A percentile compares a stretch with the other conserved stretches of the same genome.
These are phyloP conservation scores for Metopia argyrocephala DNA, from an alignment of 2,888 invertebrate species.

Conservation along the genomic window DNA sequence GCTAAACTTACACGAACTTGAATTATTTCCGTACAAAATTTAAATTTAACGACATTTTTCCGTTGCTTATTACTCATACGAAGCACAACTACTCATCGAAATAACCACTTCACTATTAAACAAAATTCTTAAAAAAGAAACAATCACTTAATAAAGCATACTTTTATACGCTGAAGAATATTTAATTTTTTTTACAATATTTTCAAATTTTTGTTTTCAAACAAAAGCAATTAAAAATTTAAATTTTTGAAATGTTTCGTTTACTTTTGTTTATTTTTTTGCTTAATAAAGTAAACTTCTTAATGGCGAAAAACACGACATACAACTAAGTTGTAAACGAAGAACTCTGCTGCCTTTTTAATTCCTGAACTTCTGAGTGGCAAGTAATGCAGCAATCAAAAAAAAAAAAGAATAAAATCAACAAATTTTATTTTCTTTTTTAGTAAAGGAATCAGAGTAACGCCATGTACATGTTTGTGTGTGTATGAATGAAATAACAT, in stretches of 20 bases:
- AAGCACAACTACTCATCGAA: not conserved
- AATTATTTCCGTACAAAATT: constrained; percentile 25
- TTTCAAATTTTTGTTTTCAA: not conserved
- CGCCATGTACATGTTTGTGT: not conserved
- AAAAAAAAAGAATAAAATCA: not conserved
- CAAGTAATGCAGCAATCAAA: constrained; percentile 9
- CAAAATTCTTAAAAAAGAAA: not conserved
- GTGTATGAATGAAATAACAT: too few species aligned
- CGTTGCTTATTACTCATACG: not conserved
- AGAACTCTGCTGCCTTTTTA: not conserved
- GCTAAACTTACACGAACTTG: not conserved
- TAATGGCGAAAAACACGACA: constrained; percentile 54
- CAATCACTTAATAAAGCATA: constrained; percentile 22
- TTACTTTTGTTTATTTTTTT: not conserved
- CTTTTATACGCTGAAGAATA: not conserved
- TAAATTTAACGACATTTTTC: constrained; percentile 7
- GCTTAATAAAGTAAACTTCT: constrained; percentile 34
- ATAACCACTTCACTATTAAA: not conserved
- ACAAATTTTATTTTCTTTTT: not conserved
- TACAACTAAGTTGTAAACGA: constrained; percentile 48
- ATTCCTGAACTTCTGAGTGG: not conserved
- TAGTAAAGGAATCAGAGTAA: not conserved
- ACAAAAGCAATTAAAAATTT: not conserved
- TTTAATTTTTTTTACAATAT: not conserved
- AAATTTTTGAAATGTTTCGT: not conserved